These are phyloP conservation scores for Sinodicranocentrus sp. DNA, from an alignment of 2,888 invertebrate species.

Conservation along the genomic window DNA sequence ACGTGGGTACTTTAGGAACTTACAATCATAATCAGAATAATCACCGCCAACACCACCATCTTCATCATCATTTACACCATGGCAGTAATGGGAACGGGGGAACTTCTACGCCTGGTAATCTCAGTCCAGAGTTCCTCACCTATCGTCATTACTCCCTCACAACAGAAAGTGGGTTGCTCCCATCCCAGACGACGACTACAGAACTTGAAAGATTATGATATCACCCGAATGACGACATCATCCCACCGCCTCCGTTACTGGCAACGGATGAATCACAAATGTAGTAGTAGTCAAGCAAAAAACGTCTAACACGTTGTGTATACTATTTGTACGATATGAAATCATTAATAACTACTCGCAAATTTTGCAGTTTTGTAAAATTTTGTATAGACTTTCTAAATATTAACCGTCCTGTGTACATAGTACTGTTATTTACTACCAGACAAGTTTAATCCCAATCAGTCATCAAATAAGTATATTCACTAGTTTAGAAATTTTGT, in stretches of 20 bases:
- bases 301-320: neutral
- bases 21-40: constrained; percentile 72
- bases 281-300: constrained; percentile 30
- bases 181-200: constrained; percentile 73
- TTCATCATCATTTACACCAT: constrained; percentile 64
- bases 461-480: too few relatives aligned
- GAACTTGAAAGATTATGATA: constrained; percentile 76
- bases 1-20: constrained; percentile 74
- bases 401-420: constrained; percentile 50
- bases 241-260: constrained; percentile 55
- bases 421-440: too few relatives aligned
- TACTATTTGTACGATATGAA: constrained; percentile 3
- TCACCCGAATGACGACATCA: constrained; percentile 66
- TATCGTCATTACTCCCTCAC: constrained; percentile 76
- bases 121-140: constrained; percentile 76
- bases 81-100: constrained; percentile 73
- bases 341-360: constrained; percentile 2
- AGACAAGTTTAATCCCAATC: too few relatives aligned
- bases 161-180: constrained; percentile 71
- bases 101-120: constrained; percentile 67
- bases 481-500: too few relatives aligned
- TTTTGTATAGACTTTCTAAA: constrained; percentile 23
- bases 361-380: constrained; percentile 61
- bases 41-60: constrained; percentile 55
- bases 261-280: constrained; percentile 56